These are phyloP conservation scores for Falco rusticolus DNA, from an alignment of 2,797 vertebrate genomes.

Conservation along the genomic window DNA sequence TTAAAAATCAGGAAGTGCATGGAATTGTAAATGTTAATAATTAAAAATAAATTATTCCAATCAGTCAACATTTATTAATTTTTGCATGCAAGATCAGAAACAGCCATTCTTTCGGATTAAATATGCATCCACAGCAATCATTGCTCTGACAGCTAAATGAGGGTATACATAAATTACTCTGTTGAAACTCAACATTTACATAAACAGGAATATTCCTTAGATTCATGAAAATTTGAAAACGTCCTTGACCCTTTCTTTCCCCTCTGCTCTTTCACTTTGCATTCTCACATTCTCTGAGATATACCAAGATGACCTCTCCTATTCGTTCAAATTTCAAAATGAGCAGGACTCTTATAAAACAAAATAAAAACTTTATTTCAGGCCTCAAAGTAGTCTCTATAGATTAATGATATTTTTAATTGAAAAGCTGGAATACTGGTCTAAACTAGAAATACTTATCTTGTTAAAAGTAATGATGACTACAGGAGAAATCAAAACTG, in stretches of 20 bases:
- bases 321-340: not conserved
- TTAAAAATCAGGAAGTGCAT: not conserved
- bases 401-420: not conserved
- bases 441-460: not conserved
- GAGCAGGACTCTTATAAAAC: not conserved
- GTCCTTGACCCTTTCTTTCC: not conserved
- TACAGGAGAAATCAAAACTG: not conserved
- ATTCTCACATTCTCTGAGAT: not conserved
- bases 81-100: slow-evolving; percentile 17
- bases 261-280: not conserved
- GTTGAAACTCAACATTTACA: not conserved
- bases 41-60: slow-evolving; percentile 29
- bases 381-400: not conserved
- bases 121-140: not conserved
- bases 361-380: not conserved
- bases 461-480: not conserved
- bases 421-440: not conserved
- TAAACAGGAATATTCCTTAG: not conserved
- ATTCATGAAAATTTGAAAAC: not conserved
- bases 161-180: slow-evolving; percentile 3
- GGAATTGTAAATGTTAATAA: slow-evolving; percentile 21
- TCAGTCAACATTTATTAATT: not conserved
- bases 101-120: slow-evolving; percentile 7
- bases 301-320: not conserved
- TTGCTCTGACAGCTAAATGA: not conserved